Percentiles rank a stretch among this genome's conserved stretches.
These are phyloP conservation scores for Baronia brevicornis DNA, from an alignment of 2,888 invertebrate species.

Conservation along the genomic window DNA sequence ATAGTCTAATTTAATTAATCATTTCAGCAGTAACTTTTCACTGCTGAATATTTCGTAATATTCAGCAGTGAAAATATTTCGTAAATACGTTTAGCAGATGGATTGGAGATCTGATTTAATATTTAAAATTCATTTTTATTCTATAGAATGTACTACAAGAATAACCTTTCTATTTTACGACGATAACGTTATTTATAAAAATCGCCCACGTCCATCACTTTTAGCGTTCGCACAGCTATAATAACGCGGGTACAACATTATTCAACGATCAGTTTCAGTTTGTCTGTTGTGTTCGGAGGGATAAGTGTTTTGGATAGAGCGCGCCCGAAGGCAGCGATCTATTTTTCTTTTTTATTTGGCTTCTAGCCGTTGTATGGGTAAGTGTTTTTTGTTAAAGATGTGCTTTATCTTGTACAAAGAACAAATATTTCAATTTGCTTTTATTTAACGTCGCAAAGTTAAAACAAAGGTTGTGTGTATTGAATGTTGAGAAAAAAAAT, in stretches of 20 bases:
- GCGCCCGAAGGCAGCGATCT: constrained; percentile 53
- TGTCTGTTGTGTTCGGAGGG: constrained; percentile 45
- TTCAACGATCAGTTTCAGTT: constrained; percentile 62
- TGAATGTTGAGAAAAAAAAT: constrained; percentile 11
- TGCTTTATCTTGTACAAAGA: constrained; percentile 7
- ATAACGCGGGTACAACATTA: constrained; percentile 41
- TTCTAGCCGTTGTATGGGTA: constrained; percentile 77
- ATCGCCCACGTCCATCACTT: too few species aligned
- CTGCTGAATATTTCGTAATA: too few species aligned
- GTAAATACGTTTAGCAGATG: too few species aligned
- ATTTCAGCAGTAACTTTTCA: too few species aligned
- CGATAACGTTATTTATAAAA: constrained; percentile 3
- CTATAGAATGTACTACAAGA: too few species aligned
- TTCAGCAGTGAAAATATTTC: too few species aligned
- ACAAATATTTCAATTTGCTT: constrained; percentile 4
- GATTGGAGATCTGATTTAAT: too few species aligned
- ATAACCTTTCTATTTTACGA: too few species aligned
- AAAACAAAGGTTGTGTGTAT: constrained; percentile 7
- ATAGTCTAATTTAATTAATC: too few species aligned
- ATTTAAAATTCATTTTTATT: too few species aligned
- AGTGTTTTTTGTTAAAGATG: constrained; percentile 35
- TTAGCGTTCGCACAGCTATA: constrained; percentile 31
- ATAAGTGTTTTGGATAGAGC: constrained; percentile 51
- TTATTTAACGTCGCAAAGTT: constrained; percentile 3
- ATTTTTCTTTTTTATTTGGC: constrained; percentile 76